A percentile compares a stretch with the other conserved stretches of the same genome.
Evolutionary conservation across 2,113 vertebrate genomes (phyloP).

Genomic region (Neotragus pygmaeus): DNA sequence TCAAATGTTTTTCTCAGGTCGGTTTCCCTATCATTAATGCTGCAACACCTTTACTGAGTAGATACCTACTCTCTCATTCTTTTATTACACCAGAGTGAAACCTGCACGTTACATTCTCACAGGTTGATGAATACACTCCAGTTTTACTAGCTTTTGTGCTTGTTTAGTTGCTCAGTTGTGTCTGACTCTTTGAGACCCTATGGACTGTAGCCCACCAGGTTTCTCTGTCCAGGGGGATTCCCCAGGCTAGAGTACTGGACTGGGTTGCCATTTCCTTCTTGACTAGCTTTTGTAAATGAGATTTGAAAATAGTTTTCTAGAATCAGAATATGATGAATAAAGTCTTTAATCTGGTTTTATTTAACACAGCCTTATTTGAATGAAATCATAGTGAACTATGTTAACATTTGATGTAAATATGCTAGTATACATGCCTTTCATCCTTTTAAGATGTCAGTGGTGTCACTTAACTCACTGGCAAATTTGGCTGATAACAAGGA

Average conservation of each 20-base stretch:
- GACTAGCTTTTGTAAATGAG: slow-evolving; percentile 18
- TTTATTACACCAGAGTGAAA: slow-evolving; percentile 69
- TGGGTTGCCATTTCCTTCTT: not conserved
- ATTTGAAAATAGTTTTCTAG: slow-evolving; percentile 13
- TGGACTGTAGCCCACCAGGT: not conserved
- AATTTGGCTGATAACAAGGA: not conserved
- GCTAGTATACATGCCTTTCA: not conserved
- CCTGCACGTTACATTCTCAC: not conserved
- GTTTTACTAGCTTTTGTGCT: slow-evolving; percentile 26
- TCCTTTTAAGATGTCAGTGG: not conserved
- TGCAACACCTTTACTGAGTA: slow-evolving; percentile 71
- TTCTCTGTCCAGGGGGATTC: not conserved
- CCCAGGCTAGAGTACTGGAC: not conserved
- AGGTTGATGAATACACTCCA: slow-evolving; percentile 3
- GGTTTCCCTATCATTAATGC: slow-evolving; percentile 75
- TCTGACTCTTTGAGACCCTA: not conserved
- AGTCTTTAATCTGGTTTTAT: not conserved
- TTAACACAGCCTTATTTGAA: not conserved
- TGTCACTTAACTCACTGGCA: not conserved
- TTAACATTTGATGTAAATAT: not conserved
- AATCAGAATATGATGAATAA: not conserved
- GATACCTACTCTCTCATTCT: slow-evolving; percentile 68
- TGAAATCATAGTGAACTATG: not conserved
- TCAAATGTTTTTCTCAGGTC: slow-evolving; percentile 74
- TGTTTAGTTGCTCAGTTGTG: not conserved